A percentile compares a stretch with the other conserved stretches of the same genome.
Conservation (phyloP, 30 jellyfish, hydroid and myxozoan species). For the Aurelia sp. region DNA sequence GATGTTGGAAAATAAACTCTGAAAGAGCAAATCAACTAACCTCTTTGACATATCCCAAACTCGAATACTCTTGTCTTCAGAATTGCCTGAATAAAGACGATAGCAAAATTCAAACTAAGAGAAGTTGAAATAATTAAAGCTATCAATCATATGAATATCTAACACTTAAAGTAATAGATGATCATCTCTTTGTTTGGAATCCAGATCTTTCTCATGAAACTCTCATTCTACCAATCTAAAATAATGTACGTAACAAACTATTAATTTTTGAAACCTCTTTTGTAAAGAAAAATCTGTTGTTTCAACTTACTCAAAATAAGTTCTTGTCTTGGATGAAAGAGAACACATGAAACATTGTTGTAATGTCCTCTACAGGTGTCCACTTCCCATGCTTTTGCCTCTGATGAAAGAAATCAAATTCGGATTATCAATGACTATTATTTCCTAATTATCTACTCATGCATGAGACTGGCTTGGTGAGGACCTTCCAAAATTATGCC, state of each 20-base stretch:
- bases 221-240: too few species aligned
- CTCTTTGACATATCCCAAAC: conserved; percentile 99
- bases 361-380: conserved; percentile 98
- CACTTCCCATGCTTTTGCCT: conserved; percentile 96
- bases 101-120: background rate
- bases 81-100: conserved; percentile 65
- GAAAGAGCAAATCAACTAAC: conserved; percentile 19
- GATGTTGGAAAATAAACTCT: background rate
- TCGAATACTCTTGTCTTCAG: conserved; percentile 96
- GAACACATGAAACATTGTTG: conserved; percentile 95
- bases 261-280: too few species aligned
- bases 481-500: too few species aligned
- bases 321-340: conserved; percentile 96
- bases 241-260: too few species aligned
- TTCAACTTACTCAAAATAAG: conserved; percentile 74
- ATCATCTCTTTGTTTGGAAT: too few species aligned
- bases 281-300: background rate
- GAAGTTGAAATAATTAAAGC: background rate
- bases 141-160: too few species aligned
- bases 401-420: conserved; percentile 44
- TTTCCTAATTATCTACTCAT: too few species aligned
- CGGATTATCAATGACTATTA: too few species aligned
- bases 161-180: background rate
- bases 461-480: too few species aligned
- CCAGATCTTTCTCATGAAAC: too few species aligned